These are phyloP conservation scores for Diaperis boleti DNA, from an alignment of 2,888 invertebrate genomes.

Conservation along the genomic window DNA sequence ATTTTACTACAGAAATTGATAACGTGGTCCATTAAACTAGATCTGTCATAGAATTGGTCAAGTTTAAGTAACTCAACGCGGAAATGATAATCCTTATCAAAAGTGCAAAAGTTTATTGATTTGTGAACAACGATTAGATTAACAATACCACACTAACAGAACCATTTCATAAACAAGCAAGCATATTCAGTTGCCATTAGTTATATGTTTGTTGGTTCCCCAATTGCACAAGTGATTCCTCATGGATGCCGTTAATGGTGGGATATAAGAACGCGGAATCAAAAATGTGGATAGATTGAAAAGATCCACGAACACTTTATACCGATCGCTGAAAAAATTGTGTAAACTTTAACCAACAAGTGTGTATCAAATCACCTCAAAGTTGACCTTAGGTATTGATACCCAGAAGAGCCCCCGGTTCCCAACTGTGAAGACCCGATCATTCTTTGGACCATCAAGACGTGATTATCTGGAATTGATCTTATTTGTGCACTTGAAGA, in stretches of 20 bases:
- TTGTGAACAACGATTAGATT: background rate
- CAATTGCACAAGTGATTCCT: slow-evolving; percentile 74
- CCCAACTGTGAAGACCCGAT: slow-evolving; percentile 96
- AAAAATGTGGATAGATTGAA: slow-evolving; percentile 98
- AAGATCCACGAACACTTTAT: slow-evolving; percentile 97
- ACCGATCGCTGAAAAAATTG: slow-evolving; percentile 92
- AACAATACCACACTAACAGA: no score
- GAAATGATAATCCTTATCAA: no score
- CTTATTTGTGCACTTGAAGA: background rate
- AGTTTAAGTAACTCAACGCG: no score
- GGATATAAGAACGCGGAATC: slow-evolving; percentile 91
- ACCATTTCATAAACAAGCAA: no score
- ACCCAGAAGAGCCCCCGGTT: slow-evolving; percentile 98
- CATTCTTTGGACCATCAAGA: slow-evolving; percentile 98
- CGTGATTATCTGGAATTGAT: slow-evolving; percentile 88
- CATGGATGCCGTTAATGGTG: slow-evolving; percentile 87
- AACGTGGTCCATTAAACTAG: no score
- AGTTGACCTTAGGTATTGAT: slow-evolving; percentile 96
- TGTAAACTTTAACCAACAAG: no score
- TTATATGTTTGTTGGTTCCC: slow-evolving; percentile 2
- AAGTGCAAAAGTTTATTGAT: no score
- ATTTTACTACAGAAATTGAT: no score
- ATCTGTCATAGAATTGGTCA: no score
- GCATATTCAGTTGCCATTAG: slow-evolving; percentile 14
- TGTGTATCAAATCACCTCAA: slow-evolving; percentile 80